Evolutionary conservation across 2,113 vertebrate species (phyloP).

Genomic region (Hemichromis elongatus): DNA sequence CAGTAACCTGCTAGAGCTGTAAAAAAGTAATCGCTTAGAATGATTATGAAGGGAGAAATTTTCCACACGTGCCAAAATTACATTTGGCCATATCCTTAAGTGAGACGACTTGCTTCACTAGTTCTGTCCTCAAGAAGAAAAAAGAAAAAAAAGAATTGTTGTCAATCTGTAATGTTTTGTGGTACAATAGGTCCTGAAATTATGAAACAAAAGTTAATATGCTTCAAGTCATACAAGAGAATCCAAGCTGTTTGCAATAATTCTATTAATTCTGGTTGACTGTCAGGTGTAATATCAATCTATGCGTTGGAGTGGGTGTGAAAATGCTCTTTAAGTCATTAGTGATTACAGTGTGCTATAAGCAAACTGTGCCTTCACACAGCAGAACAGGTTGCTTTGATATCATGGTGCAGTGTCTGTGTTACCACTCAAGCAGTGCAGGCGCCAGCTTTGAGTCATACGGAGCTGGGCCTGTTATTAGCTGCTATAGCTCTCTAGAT

Average conservation of each 20-base stretch:
- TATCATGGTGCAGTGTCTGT: not conserved
- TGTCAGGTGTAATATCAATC: not conserved
- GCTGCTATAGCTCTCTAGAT: constrained; percentile 4
- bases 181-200: not conserved
- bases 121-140: not conserved
- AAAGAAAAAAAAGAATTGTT: too few species aligned
- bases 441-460: not conserved
- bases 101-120: fast-evolving
- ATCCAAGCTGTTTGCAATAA: not conserved
- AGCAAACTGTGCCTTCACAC: not conserved
- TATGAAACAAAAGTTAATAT: not conserved
- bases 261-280: not conserved
- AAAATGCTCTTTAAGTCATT: not conserved
- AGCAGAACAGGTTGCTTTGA: not conserved
- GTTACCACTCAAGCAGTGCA: not conserved
- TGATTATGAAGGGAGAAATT: not conserved
- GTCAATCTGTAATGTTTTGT: not conserved
- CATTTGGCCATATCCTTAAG: not conserved
- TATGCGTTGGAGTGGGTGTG: not conserved
- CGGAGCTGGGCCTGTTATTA: constrained; percentile 13
- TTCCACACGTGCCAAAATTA: not conserved
- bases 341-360: not conserved
- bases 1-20: not conserved
- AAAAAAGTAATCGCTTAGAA: not conserved
- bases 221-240: not conserved